phyloP scores from a whole-genome alignment of 2,888 invertebrate species.

The Cybosia mesomella region DNA sequence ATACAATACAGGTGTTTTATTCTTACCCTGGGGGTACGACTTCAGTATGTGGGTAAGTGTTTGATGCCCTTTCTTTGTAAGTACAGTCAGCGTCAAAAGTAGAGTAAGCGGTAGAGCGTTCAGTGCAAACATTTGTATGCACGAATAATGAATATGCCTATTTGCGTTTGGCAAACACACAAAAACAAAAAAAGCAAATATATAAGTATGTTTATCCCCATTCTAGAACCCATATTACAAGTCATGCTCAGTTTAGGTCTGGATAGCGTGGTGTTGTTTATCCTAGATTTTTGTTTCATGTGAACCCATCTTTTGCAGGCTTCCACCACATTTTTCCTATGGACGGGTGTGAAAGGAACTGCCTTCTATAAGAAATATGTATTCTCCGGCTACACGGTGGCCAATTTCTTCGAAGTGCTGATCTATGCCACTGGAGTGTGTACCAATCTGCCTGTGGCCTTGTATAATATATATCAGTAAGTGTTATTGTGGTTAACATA shows the following conservation, averaged over 20 bases:
- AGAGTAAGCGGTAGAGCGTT: no score
- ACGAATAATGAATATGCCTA: no score
- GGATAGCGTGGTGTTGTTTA: neutral
- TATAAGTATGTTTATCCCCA: no score
- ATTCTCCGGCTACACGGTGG: conserved; percentile 90
- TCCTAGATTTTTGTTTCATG: neutral
- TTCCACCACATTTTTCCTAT: conserved; percentile 82
- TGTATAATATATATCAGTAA: conserved; percentile 96
- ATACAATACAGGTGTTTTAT: conserved; percentile 97
- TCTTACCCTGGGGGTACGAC: conserved; percentile 99
- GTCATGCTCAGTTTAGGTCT: no score
- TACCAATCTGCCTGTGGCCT: conserved; percentile 95
- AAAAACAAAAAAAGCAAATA: no score
- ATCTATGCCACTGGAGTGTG: conserved; percentile 93
- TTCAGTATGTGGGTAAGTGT: conserved; percentile 97
- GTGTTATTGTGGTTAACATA: conserved; percentile 63
- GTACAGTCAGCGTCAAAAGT: no score
- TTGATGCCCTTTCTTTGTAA: no score
- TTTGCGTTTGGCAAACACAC: no score
- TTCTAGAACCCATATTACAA: no score
- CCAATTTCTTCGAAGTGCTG: conserved; percentile 93
- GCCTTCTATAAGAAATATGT: conserved; percentile 93
- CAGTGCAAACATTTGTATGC: no score
- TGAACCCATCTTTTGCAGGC: conserved; percentile 67
- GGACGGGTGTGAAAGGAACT: conserved; percentile 90